phyloP scores from a whole-genome alignment of 2,888 invertebrate genomes.

The Dynastes hyllus region DNA sequence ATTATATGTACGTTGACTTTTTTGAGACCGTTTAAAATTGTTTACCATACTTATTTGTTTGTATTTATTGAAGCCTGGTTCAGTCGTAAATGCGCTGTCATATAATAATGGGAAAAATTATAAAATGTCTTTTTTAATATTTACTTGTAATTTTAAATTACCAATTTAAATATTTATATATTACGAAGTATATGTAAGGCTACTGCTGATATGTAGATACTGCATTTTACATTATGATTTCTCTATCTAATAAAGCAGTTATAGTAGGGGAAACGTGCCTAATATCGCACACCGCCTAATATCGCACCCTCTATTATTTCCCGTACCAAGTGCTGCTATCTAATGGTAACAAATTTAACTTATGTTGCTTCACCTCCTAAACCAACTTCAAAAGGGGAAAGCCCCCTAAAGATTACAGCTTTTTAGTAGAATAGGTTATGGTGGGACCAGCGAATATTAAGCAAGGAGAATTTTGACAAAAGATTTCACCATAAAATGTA shows the following conservation, averaged over 20 bases:
- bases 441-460: too few species aligned
- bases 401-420: too few species aligned
- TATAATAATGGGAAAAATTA: constrained; percentile 24
- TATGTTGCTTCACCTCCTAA: too few species aligned
- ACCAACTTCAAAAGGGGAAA: too few species aligned
- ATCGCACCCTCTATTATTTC: too few species aligned
- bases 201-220: neutral
- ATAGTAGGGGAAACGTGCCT: too few species aligned
- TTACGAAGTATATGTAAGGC: neutral
- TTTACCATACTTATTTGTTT: constrained; percentile 39
- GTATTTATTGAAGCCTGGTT: constrained; percentile 18
- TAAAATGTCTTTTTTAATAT: constrained; percentile 22
- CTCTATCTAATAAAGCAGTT: neutral
- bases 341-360: too few species aligned
- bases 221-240: neutral
- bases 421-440: too few species aligned
- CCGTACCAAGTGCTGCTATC: too few species aligned
- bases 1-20: constrained; percentile 40
- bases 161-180: constrained; percentile 29
- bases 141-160: constrained; percentile 18
- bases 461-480: too few species aligned
- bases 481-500: too few species aligned
- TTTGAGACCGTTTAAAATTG: constrained; percentile 15
- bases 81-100: constrained; percentile 6
- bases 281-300: too few species aligned